Evolutionary conservation across 2,797 vertebrate species (phyloP).

Genomic region (Hoplostethus atlanticus): DNA sequence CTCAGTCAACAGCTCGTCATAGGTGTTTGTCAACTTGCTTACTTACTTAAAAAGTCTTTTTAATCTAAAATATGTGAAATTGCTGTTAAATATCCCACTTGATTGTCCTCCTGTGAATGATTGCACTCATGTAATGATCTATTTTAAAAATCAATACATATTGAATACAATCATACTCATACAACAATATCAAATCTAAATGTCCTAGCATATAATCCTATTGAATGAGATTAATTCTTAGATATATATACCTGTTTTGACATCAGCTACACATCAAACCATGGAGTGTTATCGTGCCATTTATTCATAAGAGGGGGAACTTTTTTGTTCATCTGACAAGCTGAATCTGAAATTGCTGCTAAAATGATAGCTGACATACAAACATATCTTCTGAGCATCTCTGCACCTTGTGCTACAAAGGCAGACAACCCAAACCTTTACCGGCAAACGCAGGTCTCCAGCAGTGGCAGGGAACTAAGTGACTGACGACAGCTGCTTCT

Average conservation of each 20-base stretch:
- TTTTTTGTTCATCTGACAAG: slow-evolving; percentile 10
- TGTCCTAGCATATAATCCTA: too few relatives aligned
- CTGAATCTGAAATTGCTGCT: too few relatives aligned
- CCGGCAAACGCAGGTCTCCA: slow-evolving; percentile 7
- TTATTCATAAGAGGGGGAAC: not conserved
- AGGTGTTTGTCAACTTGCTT: not conserved
- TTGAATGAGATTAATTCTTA: too few relatives aligned
- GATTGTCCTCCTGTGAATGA: not conserved
- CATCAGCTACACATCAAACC: too few relatives aligned
- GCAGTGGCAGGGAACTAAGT: slow-evolving; percentile 25
- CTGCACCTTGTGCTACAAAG: too few relatives aligned
- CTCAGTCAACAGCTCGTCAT: slow-evolving; percentile 1
- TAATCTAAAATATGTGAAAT: not conserved
- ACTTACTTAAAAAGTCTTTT: not conserved
- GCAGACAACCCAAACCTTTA: slow-evolving; percentile 26
- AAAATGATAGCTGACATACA: too few relatives aligned
- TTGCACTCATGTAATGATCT: not conserved
- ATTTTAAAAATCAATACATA: too few relatives aligned
- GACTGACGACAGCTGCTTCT: slow-evolving; percentile 27
- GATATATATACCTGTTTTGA: too few relatives aligned
- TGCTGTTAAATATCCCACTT: not conserved
- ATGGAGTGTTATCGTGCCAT: not conserved
- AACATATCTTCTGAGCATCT: too few relatives aligned
- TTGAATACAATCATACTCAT: too few relatives aligned
- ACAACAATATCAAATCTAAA: slow-evolving; percentile 3